Percentiles rank a stretch among this genome's conserved stretches.
Evolutionary conservation across 2,113 vertebrate species (phyloP).

Genomic region (Phaethornis superciliosus): DNA sequence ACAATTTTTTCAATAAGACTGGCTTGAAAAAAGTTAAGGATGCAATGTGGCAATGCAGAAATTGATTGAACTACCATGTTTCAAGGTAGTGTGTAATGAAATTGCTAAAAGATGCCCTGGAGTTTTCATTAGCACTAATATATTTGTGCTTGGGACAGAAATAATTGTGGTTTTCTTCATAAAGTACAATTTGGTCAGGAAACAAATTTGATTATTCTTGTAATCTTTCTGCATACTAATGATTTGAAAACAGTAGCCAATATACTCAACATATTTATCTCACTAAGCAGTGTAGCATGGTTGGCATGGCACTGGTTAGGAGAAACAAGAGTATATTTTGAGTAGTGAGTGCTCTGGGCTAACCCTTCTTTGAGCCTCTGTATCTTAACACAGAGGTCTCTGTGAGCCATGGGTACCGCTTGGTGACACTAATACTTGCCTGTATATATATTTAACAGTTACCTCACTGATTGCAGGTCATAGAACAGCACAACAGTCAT

Average conservation of each 20-base stretch:
- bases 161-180: neutral
- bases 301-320: neutral
- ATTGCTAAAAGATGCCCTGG: constrained; percentile 51
- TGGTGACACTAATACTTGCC: neutral
- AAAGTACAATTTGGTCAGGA: constrained; percentile 11
- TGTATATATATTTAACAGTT: neutral
- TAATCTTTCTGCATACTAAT: constrained; percentile 4
- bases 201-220: constrained; percentile 41
- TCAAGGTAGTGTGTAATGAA: constrained; percentile 44
- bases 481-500: neutral
- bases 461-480: neutral
- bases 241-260: neutral
- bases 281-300: neutral
- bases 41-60: neutral
- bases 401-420: too few relatives aligned
- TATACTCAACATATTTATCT: neutral
- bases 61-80: constrained; percentile 41
- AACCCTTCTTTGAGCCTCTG: neutral
- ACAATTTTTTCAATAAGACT: neutral
- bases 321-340: neutral
- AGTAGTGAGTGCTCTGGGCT: neutral
- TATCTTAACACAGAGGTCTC: neutral
- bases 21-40: constrained; percentile 24
- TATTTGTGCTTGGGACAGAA: constrained; percentile 42
- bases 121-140: constrained; percentile 53